These are phyloP conservation scores for Falco punctatus DNA, from an alignment of 2,113 vertebrate species.

Conservation along the genomic window DNA sequence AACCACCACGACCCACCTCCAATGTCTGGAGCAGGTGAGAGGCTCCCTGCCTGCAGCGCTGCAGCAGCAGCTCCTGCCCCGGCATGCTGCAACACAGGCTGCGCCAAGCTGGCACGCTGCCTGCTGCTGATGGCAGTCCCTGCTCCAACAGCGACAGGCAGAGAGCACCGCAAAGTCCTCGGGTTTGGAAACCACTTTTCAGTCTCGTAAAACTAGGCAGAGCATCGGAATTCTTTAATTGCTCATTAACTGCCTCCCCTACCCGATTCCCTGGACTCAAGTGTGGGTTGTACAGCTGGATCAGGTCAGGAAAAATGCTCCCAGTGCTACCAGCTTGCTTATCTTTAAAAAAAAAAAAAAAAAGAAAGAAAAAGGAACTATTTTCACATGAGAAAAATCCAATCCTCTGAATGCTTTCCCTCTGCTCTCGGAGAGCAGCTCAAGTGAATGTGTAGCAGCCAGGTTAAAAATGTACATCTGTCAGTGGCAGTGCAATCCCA, in stretches of 20 bases:
- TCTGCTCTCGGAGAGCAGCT: not conserved
- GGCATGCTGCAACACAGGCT: not conserved
- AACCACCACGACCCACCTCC: rapidly evolving
- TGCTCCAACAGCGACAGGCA: not conserved
- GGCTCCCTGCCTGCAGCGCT: not conserved
- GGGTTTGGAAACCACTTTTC: not conserved
- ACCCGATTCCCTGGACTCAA: not conserved
- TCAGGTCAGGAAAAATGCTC: not conserved
- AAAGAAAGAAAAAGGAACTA: not conserved
- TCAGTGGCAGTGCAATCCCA: not conserved
- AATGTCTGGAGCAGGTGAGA: not conserved
- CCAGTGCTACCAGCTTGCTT: not conserved
- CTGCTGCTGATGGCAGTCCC: not conserved
- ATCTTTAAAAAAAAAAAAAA: not conserved
- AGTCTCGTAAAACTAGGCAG: not conserved
- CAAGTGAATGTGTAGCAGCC: not conserved
- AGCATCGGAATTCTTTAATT: not conserved
- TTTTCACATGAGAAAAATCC: not conserved
- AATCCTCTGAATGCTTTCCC: not conserved
- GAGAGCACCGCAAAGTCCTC: rapidly evolving
- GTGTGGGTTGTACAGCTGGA: not conserved
- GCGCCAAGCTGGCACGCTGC: not conserved
- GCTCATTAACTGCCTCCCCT: not conserved
- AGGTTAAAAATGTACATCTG: not conserved
- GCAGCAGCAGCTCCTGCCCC: not conserved